phyloP scores from a whole-genome alignment of 2,888 invertebrate species.

The Noctua fimbriata region DNA sequence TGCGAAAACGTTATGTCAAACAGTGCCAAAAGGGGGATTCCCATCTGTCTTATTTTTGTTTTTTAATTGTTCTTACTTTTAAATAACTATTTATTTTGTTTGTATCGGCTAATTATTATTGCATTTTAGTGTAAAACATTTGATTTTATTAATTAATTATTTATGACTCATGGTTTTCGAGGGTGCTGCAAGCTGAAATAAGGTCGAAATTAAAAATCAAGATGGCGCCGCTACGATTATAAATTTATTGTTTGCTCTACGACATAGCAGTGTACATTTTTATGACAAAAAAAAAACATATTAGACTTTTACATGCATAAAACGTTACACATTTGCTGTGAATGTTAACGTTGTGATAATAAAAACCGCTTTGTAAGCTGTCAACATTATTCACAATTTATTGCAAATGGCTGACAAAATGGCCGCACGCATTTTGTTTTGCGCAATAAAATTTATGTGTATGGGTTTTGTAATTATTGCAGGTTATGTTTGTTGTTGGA shows the following conservation, averaged over 20 bases:
- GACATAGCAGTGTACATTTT: background rate
- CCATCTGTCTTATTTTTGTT: too few species aligned
- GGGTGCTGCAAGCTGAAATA: too few species aligned
- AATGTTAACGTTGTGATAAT: conserved; percentile 17
- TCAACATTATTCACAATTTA: conserved; percentile 30
- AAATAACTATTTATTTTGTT: too few species aligned
- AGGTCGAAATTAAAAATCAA: background rate
- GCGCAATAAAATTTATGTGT: background rate
- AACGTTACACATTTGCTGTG: background rate
- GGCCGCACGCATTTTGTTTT: conserved; percentile 17
- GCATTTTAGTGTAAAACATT: too few species aligned
- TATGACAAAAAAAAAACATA: background rate
- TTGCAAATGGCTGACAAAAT: conserved; percentile 31
- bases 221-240: background rate
- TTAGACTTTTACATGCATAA: background rate
- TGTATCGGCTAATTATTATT: too few species aligned
- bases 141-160: too few species aligned
- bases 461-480: background rate
- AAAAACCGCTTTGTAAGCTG: conserved; percentile 32
- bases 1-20: too few species aligned
- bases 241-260: background rate
- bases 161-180: too few species aligned
- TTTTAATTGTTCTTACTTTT: too few species aligned
- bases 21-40: too few species aligned
- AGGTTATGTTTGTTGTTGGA: conserved; percentile 3